Conservation (phyloP, 2,113 vertebrate genomes). For the Macheiramphus alcinus region DNA sequence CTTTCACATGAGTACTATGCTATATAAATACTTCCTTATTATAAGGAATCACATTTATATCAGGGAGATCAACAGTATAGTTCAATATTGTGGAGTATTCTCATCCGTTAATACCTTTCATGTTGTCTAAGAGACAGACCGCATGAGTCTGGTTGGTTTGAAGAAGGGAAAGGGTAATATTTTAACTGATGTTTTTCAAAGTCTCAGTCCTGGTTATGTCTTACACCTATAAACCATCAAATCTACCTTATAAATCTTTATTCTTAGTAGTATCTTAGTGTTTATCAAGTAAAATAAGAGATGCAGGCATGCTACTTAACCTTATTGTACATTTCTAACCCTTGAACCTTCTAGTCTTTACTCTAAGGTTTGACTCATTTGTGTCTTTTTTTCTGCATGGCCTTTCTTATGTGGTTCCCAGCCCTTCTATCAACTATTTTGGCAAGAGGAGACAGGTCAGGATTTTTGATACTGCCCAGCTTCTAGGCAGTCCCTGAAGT, state of each 20-base stretch:
- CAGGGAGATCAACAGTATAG: neutral
- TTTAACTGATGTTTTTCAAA: neutral
- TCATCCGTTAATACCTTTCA: neutral
- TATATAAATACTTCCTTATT: neutral
- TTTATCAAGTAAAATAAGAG: neutral
- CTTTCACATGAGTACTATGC: neutral
- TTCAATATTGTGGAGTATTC: neutral
- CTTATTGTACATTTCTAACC: neutral
- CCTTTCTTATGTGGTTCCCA: neutral
- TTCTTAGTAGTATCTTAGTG: neutral
- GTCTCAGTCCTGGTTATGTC: neutral
- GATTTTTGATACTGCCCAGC: neutral
- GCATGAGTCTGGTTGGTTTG: neutral
- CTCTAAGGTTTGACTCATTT: neutral
- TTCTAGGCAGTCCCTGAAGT: neutral
- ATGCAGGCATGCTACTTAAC: neutral
- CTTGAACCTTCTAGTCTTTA: neutral
- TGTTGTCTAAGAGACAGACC: neutral
- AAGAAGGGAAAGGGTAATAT: neutral
- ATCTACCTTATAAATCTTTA: neutral
- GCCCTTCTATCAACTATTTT: neutral
- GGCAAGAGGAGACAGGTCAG: neutral
- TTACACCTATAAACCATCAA: neutral
- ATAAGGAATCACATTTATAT: neutral
- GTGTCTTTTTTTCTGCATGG: neutral